These are phyloP conservation scores for Nebria brevicollis DNA, from an alignment of 2,888 invertebrate genomes.

Conservation along the genomic window DNA sequence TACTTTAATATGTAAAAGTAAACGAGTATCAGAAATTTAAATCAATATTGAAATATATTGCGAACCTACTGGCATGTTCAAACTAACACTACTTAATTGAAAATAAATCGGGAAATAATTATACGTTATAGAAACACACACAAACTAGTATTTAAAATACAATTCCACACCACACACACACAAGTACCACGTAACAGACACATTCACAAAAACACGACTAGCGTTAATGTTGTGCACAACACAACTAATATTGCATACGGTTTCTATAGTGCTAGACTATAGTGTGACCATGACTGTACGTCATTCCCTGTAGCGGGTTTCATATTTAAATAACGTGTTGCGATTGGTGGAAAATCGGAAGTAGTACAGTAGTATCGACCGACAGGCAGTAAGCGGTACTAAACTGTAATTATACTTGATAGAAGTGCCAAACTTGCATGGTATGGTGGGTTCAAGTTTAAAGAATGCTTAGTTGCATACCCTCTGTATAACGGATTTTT, in stretches of 20 bases:
- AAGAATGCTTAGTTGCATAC: constrained; percentile 14
- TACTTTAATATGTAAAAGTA: too few species aligned
- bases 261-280: constrained; percentile 28
- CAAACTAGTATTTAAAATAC: background rate
- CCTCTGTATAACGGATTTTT: constrained; percentile 41
- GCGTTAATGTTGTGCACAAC: background rate
- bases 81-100: background rate
- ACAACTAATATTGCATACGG: background rate
- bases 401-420: constrained; percentile 15
- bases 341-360: constrained; percentile 40
- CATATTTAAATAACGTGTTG: constrained; percentile 35
- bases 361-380: constrained; percentile 44
- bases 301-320: constrained; percentile 39
- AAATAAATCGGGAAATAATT: background rate
- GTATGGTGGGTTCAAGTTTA: constrained; percentile 8
- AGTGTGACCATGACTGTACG: constrained; percentile 45
- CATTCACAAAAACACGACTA: background rate
- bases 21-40: background rate
- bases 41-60: background rate
- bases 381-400: constrained; percentile 6
- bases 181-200: background rate
- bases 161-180: background rate
- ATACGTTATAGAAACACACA: background rate
- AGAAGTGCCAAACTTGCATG: constrained; percentile 21
- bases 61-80: background rate